These are phyloP conservation scores for Cyanoliseus patagonus DNA, from an alignment of 2,113 vertebrate genomes.

Conservation along the genomic window DNA sequence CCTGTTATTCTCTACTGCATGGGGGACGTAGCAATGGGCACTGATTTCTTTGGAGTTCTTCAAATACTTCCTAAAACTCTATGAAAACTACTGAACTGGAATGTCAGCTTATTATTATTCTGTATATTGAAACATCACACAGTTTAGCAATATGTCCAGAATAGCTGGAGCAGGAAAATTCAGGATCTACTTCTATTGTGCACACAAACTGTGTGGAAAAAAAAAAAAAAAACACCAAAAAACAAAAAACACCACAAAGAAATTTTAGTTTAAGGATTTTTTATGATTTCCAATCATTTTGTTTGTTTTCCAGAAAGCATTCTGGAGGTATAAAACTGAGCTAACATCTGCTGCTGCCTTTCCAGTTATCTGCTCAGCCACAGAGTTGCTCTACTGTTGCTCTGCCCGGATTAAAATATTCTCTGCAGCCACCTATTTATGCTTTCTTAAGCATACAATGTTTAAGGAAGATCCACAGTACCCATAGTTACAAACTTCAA, in stretches of 20 bases:
- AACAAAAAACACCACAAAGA: accelerated
- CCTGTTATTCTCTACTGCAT: not conserved
- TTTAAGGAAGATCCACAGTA: not conserved
- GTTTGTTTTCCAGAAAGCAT: not conserved
- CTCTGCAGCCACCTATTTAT: not conserved
- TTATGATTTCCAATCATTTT: not conserved
- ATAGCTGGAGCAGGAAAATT: not conserved
- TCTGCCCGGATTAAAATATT: not conserved
- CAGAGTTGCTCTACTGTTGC: not conserved
- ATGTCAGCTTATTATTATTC: not conserved
- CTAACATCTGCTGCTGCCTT: not conserved
- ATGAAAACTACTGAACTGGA: not conserved
- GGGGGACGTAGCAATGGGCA: not conserved
- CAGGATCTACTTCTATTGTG: not conserved
- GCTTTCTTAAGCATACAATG: not conserved
- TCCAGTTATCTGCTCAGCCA: not conserved
- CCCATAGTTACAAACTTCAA: not conserved
- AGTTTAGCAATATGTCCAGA: not conserved
- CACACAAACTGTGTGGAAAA: not conserved
- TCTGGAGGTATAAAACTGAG: not conserved
- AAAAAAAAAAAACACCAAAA: not conserved
- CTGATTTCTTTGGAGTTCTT: not conserved
- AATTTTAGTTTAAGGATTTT: not conserved
- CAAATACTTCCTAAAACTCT: not conserved
- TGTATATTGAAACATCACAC: not conserved